These are phyloP conservation scores for Ephialtes manifestator DNA, from an alignment of 2,888 invertebrate genomes.

Conservation along the genomic window DNA sequence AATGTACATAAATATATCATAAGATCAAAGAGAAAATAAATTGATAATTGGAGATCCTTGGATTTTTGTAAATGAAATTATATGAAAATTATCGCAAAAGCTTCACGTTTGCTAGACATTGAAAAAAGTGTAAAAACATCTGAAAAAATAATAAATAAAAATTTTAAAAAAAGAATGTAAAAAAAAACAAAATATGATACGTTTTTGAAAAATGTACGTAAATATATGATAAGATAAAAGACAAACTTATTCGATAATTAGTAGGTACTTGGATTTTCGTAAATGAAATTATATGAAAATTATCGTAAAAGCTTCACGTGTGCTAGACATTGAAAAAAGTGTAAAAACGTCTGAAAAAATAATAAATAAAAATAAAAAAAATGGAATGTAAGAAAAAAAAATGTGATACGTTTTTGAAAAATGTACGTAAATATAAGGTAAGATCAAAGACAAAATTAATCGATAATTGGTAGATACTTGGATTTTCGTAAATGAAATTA, in stretches of 20 bases:
- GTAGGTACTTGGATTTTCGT: neutral
- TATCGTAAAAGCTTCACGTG: constrained; percentile 30
- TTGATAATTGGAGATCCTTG: neutral
- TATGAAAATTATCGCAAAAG: constrained; percentile 17
- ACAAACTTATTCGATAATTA: neutral
- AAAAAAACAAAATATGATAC: too few species aligned
- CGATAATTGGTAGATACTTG: too few species aligned
- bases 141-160: too few species aligned
- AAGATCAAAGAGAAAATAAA: neutral
- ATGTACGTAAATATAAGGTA: too few species aligned
- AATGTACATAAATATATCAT: too few species aligned
- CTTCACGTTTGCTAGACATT: constrained; percentile 18
- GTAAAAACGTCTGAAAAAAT: constrained; percentile 19
- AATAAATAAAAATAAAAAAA: too few species aligned
- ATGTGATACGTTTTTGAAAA: too few species aligned
- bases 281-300: constrained; percentile 13
- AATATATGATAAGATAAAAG: neutral
- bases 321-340: constrained; percentile 28
- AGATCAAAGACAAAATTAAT: too few species aligned
- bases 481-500: too few species aligned
- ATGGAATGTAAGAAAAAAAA: too few species aligned
- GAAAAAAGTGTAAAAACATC: constrained; percentile 27
- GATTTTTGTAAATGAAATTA: constrained; percentile 16
- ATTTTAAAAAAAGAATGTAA: too few species aligned
- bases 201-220: too few species aligned